Conservation (phyloP, 2,888 invertebrate genomes). For the Hypomecis atomaria region DNA sequence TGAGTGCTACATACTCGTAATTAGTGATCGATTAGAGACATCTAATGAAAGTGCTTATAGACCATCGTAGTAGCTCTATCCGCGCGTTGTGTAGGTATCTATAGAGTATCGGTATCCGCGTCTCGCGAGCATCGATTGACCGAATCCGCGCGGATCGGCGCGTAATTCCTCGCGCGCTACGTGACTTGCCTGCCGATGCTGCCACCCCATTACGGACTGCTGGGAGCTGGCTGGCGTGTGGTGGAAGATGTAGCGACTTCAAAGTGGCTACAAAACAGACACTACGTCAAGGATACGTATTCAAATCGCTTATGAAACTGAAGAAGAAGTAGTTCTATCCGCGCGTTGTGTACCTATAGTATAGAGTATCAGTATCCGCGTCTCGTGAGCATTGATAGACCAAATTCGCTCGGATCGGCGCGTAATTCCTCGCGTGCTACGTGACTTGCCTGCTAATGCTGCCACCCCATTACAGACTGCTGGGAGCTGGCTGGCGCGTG, state of each 20-base stretch:
- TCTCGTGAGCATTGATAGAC: constrained; percentile 72
- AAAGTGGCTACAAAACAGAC: background rate
- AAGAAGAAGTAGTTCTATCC: too few relatives aligned
- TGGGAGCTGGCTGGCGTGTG: background rate
- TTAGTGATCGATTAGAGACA: too few relatives aligned
- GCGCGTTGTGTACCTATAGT: too few relatives aligned
- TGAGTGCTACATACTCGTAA: too few relatives aligned
- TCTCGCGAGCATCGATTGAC: constrained; percentile 72
- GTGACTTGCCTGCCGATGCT: constrained; percentile 74
- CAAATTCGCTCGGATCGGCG: constrained; percentile 76
- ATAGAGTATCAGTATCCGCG: constrained; percentile 17
- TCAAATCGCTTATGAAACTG: too few relatives aligned
- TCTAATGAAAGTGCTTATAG: too few relatives aligned
- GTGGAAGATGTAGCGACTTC: background rate
- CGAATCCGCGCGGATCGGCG: constrained; percentile 76
- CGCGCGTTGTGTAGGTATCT: too few relatives aligned
- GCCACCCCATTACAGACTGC: constrained; percentile 66
- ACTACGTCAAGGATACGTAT: background rate
- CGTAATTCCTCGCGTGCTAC: constrained; percentile 76
- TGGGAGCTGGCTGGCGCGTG: background rate
- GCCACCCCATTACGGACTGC: constrained; percentile 67
- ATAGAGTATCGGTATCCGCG: constrained; percentile 17
- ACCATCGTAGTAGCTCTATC: too few relatives aligned
- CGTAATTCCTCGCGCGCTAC: constrained; percentile 76
- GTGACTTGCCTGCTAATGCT: constrained; percentile 75